phyloP scores from a whole-genome alignment of 2,797 vertebrate genomes.

The Myripristis murdjan region DNA sequence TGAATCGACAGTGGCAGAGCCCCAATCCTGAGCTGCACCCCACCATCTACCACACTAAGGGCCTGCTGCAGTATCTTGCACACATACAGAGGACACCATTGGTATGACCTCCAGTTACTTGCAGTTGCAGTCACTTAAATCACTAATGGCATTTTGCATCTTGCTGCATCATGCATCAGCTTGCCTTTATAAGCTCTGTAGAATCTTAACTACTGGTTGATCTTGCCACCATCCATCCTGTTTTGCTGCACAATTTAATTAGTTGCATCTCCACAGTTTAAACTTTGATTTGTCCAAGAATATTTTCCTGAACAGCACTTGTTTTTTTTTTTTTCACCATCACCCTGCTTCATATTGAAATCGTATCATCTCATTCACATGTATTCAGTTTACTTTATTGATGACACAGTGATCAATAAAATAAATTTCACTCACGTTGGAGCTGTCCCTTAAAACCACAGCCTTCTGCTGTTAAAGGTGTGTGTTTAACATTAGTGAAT shows the following conservation, averaged over 20 bases:
- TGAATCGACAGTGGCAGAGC: conserved; percentile 98
- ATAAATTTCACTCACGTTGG: too few species aligned
- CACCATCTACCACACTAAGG: conserved; percentile 97
- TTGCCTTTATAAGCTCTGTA: conserved; percentile 25
- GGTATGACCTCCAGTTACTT: conserved; percentile 84
- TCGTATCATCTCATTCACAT: too few species aligned
- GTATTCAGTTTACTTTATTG: too few species aligned
- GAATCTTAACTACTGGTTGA: conserved; percentile 19
- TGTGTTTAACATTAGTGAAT: too few species aligned
- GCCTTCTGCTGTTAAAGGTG: too few species aligned
- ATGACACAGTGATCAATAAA: too few species aligned
- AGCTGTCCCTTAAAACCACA: too few species aligned
- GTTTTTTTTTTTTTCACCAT: too few species aligned
- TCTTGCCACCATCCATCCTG: conserved; percentile 12
- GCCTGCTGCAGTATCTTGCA: conserved; percentile 96
- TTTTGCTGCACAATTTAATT: conserved; percentile 35
- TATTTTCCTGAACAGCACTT: neutral
- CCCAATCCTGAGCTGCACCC: conserved; percentile 96
- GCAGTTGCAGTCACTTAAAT: conserved; percentile 19
- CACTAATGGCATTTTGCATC: conserved; percentile 26
- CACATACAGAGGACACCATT: conserved; percentile 94
- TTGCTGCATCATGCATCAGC: conserved; percentile 15
- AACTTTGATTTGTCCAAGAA: conserved; percentile 3
- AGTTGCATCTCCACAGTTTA: conserved; percentile 36
- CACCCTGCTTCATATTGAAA: too few species aligned